phyloP scores from a whole-genome alignment of 2,113 vertebrate species.

The Vicugna pacos region DNA sequence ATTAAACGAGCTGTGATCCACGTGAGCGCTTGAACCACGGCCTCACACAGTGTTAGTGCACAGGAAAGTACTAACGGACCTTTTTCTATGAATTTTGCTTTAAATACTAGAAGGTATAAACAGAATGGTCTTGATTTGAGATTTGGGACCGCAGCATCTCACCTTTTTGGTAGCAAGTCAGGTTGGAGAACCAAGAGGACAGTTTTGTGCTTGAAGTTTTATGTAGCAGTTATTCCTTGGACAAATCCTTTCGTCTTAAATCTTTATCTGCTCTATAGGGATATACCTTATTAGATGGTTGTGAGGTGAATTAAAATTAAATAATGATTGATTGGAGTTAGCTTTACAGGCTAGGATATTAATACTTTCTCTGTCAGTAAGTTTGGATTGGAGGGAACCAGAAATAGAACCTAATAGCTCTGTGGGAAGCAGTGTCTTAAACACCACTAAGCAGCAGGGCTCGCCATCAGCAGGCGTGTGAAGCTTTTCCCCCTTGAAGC shows the following conservation, averaged over 20 bases:
- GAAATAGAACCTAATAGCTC: not conserved
- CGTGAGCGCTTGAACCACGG: not conserved
- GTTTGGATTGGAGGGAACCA: not conserved
- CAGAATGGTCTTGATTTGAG: not conserved
- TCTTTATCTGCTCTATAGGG: not conserved
- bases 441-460: not conserved
- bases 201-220: not conserved
- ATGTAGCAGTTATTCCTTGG: not conserved
- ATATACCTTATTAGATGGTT: not conserved
- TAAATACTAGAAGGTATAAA: not conserved
- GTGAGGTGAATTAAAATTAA: not conserved
- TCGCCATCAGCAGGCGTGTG: not conserved
- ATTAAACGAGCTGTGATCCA: not conserved
- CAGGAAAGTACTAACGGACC: accelerated
- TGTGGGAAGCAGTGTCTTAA: not conserved
- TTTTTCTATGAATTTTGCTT: not conserved
- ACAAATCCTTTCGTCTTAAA: not conserved
- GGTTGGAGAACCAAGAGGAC: not conserved
- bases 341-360: not conserved
- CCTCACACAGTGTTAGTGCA: not conserved
- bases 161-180: not conserved
- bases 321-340: not conserved
- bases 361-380: not conserved
- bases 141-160: not conserved
- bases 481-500: not conserved